Base-by-base conservation (phyloP, 2,113 vertebrate genomes). In the Osmerus mordax region DNA sequence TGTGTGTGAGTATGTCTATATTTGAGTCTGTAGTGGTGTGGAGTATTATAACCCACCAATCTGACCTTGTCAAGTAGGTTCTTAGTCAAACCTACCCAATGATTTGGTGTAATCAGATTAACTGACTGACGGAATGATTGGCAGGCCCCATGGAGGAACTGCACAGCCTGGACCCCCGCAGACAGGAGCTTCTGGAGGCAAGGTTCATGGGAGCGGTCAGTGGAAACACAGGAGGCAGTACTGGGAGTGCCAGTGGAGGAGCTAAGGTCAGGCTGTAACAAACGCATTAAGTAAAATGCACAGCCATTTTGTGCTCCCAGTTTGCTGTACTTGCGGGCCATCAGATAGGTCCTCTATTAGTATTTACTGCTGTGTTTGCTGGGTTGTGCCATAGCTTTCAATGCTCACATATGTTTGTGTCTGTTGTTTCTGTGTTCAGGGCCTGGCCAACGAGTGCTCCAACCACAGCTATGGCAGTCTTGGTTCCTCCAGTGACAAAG, bases 391-490 rank as follows among this genome's bases (percentile, higher is more conserved):
- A 23, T 47, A 12, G 19, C 4, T 11, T n/a, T 16, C 55, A 12
- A 63, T 65, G 61, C 29, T 64, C 16, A 66, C 14, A 56, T 63
- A 13, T 69, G 29, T 19, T 18, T 68, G 12, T 6, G 65, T 18
- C 75, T 72, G 74, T 21, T 81, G 89, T 84, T 70, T 86, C 70
- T 87, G 15, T 80, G 21, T 86, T 78, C 71, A 99, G 97, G 95
- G 96, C 73, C 94, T 97, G 89, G 95, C 95, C 87, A 99, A 98
- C 86, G 97, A 99, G 89, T 98, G 95, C 77, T 99, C 97, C 62
- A 99, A 99, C 92, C 97, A 99, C 90, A 99, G 97, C 90, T 98
- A 98, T 65, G 97, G 97, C 90, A 99, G 97, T 81, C 92, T 98
- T 83, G 97, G 97, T 84, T 99, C 97, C 80, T 95, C 96, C 79